Conservation (phyloP, 2,888 invertebrate species). For the Hesperia comma region DNA sequence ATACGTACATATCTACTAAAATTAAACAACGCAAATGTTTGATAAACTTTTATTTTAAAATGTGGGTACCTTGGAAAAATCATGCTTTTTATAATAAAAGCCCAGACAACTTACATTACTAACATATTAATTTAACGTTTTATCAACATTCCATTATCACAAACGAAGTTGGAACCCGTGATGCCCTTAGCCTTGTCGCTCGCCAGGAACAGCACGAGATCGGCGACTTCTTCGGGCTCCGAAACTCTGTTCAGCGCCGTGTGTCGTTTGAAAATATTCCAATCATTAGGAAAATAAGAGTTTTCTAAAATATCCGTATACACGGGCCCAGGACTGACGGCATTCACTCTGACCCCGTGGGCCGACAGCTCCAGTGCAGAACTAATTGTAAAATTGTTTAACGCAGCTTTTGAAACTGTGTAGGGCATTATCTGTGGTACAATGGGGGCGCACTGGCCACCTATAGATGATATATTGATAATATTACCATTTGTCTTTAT, state of each 20-base stretch:
- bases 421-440: conserved; percentile 40
- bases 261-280: conserved; percentile 40
- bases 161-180: conserved; percentile 48
- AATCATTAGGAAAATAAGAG: conserved; percentile 30
- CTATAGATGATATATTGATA: conserved; percentile 51
- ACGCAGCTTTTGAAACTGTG: conserved; percentile 49
- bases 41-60: too few relatives aligned
- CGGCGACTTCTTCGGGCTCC: conserved; percentile 49
- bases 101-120: too few relatives aligned
- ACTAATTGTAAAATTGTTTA: conserved; percentile 51
- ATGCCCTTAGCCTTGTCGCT: conserved; percentile 51
- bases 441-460: conserved; percentile 34
- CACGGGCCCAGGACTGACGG: conserved; percentile 86
- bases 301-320: conserved; percentile 50
- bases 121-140: conserved; percentile 16
- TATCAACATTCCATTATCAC: conserved; percentile 47
- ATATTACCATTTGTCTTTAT: conserved; percentile 53
- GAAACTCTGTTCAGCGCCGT: conserved; percentile 45
- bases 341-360: conserved; percentile 52
- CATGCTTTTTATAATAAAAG: too few relatives aligned
- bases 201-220: conserved; percentile 51
- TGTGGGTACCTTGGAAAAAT: too few relatives aligned
- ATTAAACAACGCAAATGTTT: too few relatives aligned
- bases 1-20: too few relatives aligned
- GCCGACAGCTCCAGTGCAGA: conserved; percentile 50